A percentile compares a stretch with the other conserved stretches of the same genome.
Evolutionary conservation across 2,888 invertebrate genomes (phyloP).

Genomic region (Eristalis arbustorum): DNA sequence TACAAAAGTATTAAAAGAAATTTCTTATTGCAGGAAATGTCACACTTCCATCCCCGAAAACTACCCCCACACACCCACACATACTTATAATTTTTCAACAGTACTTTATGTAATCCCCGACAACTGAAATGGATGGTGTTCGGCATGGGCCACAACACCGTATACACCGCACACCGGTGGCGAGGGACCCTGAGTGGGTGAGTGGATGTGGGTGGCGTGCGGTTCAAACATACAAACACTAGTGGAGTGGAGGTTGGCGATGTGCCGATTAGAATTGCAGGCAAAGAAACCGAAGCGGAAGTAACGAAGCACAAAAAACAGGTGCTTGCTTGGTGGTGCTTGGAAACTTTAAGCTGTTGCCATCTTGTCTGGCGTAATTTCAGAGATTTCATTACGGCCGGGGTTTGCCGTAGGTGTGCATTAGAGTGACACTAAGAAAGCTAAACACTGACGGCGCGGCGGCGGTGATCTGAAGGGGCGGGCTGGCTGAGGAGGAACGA

Average conservation of each 20-base stretch:
- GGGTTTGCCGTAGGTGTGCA: conserved; percentile 55
- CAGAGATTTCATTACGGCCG: conserved; percentile 66
- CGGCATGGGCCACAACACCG: conserved; percentile 31
- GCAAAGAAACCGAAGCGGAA: conserved; percentile 32
- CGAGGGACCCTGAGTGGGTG: neutral
- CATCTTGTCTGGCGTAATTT: conserved; percentile 67
- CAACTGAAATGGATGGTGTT: conserved; percentile 50
- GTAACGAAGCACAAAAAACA: conserved; percentile 49
- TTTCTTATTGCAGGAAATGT: conserved; percentile 69
- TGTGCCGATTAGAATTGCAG: conserved; percentile 56
- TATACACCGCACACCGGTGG: conserved; percentile 6
- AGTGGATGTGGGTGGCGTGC: conserved; percentile 54
- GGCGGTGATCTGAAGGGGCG: neutral
- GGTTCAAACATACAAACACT: neutral
- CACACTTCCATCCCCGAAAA: conserved; percentile 44
- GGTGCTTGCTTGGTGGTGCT: conserved; percentile 35
- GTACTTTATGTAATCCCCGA: conserved; percentile 63
- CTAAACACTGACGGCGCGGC: conserved; percentile 31
- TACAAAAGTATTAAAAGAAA: conserved; percentile 70
- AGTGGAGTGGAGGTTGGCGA: neutral
- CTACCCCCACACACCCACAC: conserved; percentile 31
- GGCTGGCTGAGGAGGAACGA: neutral
- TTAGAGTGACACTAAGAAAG: conserved; percentile 68
- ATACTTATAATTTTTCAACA: conserved; percentile 64
- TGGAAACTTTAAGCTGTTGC: conserved; percentile 67